phyloP scores from a whole-genome alignment of 2,113 vertebrate species.

The Pteronura brasiliensis region DNA sequence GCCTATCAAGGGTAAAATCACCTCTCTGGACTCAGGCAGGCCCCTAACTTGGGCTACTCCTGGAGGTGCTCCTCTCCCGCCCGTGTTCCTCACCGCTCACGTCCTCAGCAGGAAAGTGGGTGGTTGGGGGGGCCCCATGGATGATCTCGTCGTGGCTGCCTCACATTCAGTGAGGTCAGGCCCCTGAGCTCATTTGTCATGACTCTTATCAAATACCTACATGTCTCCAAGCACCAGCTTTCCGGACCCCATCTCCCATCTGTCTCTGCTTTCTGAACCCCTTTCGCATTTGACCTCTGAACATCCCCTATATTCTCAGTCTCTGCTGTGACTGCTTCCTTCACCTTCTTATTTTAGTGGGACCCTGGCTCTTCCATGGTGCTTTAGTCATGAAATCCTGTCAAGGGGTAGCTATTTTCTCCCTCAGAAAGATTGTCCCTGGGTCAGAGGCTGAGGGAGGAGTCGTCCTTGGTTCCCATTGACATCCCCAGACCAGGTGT shows the following conservation, averaged over 20 bases:
- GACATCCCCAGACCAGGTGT: background rate
- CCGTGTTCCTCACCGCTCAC: rapidly evolving
- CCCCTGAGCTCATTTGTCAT: background rate
- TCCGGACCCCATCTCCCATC: background rate
- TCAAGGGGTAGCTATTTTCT: background rate
- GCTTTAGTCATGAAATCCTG: background rate
- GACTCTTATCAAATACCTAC: background rate
- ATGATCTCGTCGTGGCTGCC: background rate
- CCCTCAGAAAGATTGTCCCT: background rate
- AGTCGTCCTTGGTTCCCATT: background rate
- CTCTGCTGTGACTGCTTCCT: background rate
- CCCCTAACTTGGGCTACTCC: background rate
- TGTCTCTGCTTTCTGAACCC: background rate
- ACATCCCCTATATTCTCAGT: background rate
- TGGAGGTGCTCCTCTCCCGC: background rate
- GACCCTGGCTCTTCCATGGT: background rate
- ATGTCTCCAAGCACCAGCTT: background rate
- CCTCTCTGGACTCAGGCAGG: background rate
- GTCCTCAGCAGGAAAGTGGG: background rate
- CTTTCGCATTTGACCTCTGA: background rate
- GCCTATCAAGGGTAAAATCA: background rate
- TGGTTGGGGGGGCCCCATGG: background rate
- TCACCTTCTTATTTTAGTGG: background rate
- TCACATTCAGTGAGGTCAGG: background rate
- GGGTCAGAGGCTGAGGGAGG: background rate